These are phyloP conservation scores for Watsonalla cultraria DNA, from an alignment of 2,888 invertebrate species.

Conservation along the genomic window DNA sequence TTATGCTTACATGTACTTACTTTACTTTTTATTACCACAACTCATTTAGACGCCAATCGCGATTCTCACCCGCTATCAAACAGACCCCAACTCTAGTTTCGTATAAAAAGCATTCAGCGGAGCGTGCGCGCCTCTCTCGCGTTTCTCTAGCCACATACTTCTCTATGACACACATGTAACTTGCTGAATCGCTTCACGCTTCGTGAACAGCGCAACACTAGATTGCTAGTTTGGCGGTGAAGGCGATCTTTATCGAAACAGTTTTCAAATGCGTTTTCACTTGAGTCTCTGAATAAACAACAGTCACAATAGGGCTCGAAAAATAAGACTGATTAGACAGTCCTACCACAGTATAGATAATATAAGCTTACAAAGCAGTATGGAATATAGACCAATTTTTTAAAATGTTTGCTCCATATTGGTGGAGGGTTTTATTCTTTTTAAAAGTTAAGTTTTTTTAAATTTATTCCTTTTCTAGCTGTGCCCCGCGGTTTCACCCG, in stretches of 20 bases:
- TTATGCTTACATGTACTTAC: too few relatives aligned
- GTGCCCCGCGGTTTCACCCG: too few relatives aligned
- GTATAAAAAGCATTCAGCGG: conserved; percentile 55
- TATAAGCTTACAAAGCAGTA: too few relatives aligned
- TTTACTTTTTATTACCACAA: not conserved
- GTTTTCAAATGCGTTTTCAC: conserved; percentile 17
- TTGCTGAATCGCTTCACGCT: conserved; percentile 60
- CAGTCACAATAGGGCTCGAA: not conserved
- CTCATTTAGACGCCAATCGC: not conserved
- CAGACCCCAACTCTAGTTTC: conserved; percentile 20
- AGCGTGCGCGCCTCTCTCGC: conserved; percentile 61
- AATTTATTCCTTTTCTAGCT: too few relatives aligned
- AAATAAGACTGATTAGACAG: too few relatives aligned
- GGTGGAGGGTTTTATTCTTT: too few relatives aligned
- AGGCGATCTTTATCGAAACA: conserved; percentile 28
- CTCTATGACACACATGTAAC: conserved; percentile 65
- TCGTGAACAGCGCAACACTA: conserved; percentile 28
- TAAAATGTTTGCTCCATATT: too few relatives aligned
- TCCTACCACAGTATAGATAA: too few relatives aligned
- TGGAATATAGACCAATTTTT: too few relatives aligned
- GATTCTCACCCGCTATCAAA: conserved; percentile 18
- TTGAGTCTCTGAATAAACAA: conserved; percentile 11
- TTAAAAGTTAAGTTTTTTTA: too few relatives aligned
- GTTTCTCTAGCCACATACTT: conserved; percentile 73
- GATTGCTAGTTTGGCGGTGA: conserved; percentile 13